Percentiles rank a stretch among this genome's conserved stretches.
phyloP scores from a whole-genome alignment of 2,888 invertebrate genomes.

The Agriopis marginaria region DNA sequence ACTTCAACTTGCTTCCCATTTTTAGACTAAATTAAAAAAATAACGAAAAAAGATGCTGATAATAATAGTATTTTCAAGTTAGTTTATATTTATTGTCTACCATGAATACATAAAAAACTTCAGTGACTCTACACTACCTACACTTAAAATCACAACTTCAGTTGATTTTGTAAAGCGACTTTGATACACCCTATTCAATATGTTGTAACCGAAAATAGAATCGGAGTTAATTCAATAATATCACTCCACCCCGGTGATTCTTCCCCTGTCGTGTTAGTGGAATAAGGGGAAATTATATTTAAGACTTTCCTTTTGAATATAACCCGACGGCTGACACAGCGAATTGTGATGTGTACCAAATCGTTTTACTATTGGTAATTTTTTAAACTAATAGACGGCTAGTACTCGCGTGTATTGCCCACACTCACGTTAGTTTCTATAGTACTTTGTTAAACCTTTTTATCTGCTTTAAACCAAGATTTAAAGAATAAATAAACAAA shows the following conservation, averaged over 20 bases:
- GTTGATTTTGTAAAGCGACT: background rate
- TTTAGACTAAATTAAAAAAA: too few species aligned
- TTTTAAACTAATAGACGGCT: too few species aligned
- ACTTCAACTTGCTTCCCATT: too few species aligned
- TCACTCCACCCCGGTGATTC: constrained; percentile 42
- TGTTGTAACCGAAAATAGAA: constrained; percentile 27
- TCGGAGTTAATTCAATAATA: constrained; percentile 33
- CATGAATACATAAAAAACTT: background rate
- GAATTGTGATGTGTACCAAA: background rate
- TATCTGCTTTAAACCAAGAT: too few species aligned
- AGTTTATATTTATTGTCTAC: too few species aligned
- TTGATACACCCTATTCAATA: background rate
- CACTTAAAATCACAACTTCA: background rate
- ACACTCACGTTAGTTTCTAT: too few species aligned
- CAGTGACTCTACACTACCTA: background rate
- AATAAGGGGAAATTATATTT: constrained; percentile 58
- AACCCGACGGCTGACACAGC: constrained; percentile 7
- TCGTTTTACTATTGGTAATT: background rate
- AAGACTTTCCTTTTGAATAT: constrained; percentile 40
- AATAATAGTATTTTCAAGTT: too few species aligned
- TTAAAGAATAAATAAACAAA: too few species aligned
- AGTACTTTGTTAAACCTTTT: too few species aligned
- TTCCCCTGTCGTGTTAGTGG: constrained; percentile 57
- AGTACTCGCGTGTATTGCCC: too few species aligned
- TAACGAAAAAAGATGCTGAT: too few species aligned